Conservation (phyloP, 2,797 vertebrate genomes). For the Centropyge bicolor region DNA sequence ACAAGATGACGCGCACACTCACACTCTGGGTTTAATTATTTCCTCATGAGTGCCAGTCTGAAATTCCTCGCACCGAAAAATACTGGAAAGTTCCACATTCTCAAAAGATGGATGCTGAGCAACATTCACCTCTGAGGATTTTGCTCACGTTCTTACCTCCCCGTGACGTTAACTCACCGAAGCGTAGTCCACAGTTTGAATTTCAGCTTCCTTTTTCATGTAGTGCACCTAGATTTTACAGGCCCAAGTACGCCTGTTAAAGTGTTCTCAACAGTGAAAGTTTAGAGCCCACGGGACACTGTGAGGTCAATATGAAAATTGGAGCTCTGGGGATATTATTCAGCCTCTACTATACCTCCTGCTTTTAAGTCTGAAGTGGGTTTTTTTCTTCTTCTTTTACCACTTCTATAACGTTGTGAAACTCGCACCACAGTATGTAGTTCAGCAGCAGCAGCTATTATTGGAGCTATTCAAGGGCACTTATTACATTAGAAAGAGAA, state of each 20-base stretch:
- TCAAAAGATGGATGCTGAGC: conserved; percentile 48
- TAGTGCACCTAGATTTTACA: conserved; percentile 61
- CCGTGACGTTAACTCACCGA: conserved; percentile 24
- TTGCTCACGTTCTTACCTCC: conserved; percentile 11
- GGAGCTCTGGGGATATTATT: conserved; percentile 66
- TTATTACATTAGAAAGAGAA: background rate
- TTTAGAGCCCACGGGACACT: conserved; percentile 40
- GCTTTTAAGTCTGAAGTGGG: conserved; percentile 57
- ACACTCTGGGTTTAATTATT: conserved; percentile 73
- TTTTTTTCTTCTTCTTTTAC: conserved; percentile 59
- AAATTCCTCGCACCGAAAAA: conserved; percentile 62
- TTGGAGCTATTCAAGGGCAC: conserved; percentile 3
- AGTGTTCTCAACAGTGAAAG: conserved; percentile 56
- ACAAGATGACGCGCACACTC: conserved; percentile 34
- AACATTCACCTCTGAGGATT: conserved; percentile 31
- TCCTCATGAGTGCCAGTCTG: conserved; percentile 64
- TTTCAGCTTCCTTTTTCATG: conserved; percentile 64
- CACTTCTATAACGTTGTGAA: conserved; percentile 62
- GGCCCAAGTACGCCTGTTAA: conserved; percentile 65
- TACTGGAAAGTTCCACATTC: conserved; percentile 45
- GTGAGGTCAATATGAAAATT: conserved; percentile 76
- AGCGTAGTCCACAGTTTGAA: conserved; percentile 43
- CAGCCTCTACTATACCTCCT: conserved; percentile 35
- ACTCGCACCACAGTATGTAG: conserved; percentile 34
- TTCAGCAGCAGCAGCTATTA: conserved; percentile 20